A percentile compares a stretch with the other conserved stretches of the same genome.
Evolutionary conservation across 2,888 invertebrate species (phyloP).

Genomic region (Ptychoptera contaminata): DNA sequence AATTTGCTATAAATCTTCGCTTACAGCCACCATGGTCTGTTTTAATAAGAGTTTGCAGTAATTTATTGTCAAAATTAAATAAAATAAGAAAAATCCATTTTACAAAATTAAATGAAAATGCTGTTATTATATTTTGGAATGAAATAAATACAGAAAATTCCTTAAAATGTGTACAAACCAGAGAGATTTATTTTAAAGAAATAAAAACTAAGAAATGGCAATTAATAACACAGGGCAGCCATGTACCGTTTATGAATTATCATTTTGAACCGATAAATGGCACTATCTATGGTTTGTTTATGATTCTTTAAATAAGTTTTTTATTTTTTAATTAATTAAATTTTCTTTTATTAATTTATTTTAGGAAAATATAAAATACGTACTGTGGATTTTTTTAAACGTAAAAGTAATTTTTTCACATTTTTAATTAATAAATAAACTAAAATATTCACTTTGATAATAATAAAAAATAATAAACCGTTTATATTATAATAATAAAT

Average conservation of each 20-base stretch:
- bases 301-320: too few relatives aligned
- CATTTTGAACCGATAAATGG: constrained; percentile 20
- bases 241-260: constrained; percentile 26
- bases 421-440: constrained; percentile 10
- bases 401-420: constrained; percentile 22
- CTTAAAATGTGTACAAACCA: constrained; percentile 24
- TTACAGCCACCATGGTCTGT: constrained; percentile 29
- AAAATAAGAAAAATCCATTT: constrained; percentile 25
- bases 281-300: constrained; percentile 19
- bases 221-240: constrained; percentile 19
- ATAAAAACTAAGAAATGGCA: constrained; percentile 14
- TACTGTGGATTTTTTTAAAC: constrained; percentile 22
- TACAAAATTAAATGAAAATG: constrained; percentile 27
- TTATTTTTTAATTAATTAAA: neutral
- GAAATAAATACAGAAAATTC: constrained; percentile 20
- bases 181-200: constrained; percentile 25
- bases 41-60: constrained; percentile 30
- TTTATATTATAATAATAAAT: too few relatives aligned
- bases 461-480: too few relatives aligned
- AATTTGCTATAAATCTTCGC: too few relatives aligned
- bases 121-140: constrained; percentile 34
- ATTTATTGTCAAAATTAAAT: constrained; percentile 19
- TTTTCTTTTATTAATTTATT: constrained; percentile 4
- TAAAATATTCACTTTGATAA: too few relatives aligned
- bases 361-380: constrained; percentile 27